phyloP scores from a whole-genome alignment of 2,888 invertebrate species.

The Dryococelus australis region DNA sequence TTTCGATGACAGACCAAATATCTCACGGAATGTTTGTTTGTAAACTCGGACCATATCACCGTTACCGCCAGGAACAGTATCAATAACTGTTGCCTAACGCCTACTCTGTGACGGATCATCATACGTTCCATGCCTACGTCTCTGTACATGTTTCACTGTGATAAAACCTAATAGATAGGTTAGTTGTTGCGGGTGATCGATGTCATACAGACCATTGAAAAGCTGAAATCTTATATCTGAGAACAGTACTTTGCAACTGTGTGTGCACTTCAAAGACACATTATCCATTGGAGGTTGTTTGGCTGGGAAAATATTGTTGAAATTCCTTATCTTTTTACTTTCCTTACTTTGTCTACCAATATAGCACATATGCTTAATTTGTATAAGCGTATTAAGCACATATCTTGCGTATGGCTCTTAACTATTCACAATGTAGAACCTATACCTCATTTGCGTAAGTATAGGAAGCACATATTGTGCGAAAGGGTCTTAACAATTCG shows the following conservation, averaged over 20 bases:
- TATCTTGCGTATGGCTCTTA: too few relatives aligned
- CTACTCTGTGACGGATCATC: neutral
- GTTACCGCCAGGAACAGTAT: neutral
- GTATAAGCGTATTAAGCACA: too few relatives aligned
- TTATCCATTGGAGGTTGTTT: neutral
- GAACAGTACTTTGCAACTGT: neutral
- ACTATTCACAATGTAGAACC: too few relatives aligned
- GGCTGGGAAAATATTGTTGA: neutral
- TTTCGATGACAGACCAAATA: neutral
- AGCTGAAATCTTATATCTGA: neutral
- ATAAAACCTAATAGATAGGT: neutral
- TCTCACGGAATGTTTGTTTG: neutral
- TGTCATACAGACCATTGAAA: neutral
- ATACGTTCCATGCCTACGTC: neutral
- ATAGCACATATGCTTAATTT: too few relatives aligned
- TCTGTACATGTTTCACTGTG: neutral
- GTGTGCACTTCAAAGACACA: neutral
- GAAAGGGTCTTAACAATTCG: too few relatives aligned
- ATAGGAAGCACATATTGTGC: too few relatives aligned
- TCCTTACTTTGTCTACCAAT: too few relatives aligned
- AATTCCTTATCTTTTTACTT: too few relatives aligned
- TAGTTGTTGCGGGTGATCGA: neutral
- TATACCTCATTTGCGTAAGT: too few relatives aligned
- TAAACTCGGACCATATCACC: neutral
- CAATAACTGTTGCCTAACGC: neutral